These are phyloP conservation scores for Neria commutata DNA, from an alignment of 2,888 invertebrate species.

Conservation along the genomic window DNA sequence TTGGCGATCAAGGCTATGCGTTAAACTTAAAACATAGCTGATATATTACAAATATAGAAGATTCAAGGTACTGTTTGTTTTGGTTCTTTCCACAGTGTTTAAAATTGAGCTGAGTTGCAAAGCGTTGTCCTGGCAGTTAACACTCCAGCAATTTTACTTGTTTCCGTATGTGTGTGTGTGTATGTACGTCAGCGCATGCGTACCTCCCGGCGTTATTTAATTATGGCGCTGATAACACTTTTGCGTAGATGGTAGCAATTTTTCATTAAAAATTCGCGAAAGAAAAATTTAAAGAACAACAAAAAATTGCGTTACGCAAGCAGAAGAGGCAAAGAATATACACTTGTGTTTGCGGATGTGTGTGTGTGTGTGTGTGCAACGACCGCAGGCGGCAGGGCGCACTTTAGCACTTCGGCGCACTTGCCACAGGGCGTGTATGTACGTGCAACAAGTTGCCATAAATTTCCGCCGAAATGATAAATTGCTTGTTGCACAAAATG, in stretches of 20 bases:
- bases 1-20: no score
- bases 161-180: no score
- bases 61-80: no score
- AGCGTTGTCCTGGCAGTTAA: no score
- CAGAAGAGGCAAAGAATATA: background rate
- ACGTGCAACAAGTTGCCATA: slow-evolving; percentile 46
- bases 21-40: no score
- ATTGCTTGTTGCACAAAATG: slow-evolving; percentile 49
- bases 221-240: slow-evolving; percentile 61
- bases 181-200: no score
- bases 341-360: background rate
- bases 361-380: background rate
- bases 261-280: slow-evolving; percentile 47
- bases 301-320: slow-evolving; percentile 10
- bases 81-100: no score
- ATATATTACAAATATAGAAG: no score
- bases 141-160: no score
- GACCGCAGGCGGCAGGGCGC: background rate
- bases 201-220: slow-evolving; percentile 61
- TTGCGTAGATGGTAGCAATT: slow-evolving; percentile 61
- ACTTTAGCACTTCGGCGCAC: background rate
- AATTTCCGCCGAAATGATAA: slow-evolving; percentile 57
- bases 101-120: no score
- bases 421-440: background rate
- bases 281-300: slow-evolving; percentile 30